A percentile compares a stretch with the other conserved stretches of the same genome.
phyloP scores from a whole-genome alignment of 1,140 invertebrate species.

The Harpegnathos saltator region DNA sequence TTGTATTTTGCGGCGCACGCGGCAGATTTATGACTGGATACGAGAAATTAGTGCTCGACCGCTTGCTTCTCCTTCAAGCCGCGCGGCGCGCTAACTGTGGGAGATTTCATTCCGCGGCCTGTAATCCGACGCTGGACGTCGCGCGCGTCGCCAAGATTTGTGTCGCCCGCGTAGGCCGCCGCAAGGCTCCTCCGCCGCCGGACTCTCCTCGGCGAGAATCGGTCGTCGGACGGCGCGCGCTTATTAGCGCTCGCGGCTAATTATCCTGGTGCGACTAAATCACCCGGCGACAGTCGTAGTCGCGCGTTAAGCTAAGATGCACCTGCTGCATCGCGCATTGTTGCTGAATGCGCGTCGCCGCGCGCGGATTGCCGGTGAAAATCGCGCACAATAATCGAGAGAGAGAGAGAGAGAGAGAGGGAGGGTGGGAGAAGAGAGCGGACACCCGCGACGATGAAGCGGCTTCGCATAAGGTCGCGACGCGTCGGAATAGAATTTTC shows the following conservation, averaged over 20 bases:
- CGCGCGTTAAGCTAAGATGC: background rate
- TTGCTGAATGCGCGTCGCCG: background rate
- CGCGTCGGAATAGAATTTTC: slow-evolving; percentile 15
- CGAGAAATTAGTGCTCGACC: slow-evolving; percentile 11
- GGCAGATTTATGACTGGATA: background rate
- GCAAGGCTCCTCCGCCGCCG: too few species aligned
- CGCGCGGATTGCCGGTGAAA: slow-evolving; percentile 27
- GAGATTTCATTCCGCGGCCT: slow-evolving; percentile 17
- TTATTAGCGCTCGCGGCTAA: slow-evolving; percentile 39
- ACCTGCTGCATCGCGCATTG: slow-evolving; percentile 36
- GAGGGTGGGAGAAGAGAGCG: too few species aligned
- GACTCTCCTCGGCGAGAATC: background rate
- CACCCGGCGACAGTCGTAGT: slow-evolving; percentile 35
- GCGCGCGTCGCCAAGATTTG: background rate
- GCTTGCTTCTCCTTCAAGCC: too few species aligned
- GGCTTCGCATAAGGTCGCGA: too few species aligned
- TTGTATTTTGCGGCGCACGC: slow-evolving; percentile 13
- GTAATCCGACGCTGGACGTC: background rate
- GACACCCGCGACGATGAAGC: slow-evolving; percentile 3
- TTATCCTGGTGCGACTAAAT: slow-evolving; percentile 39
- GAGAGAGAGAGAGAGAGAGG: too few species aligned
- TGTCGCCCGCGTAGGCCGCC: background rate
- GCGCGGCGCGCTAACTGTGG: background rate
- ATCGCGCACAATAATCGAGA: slow-evolving; percentile 19
- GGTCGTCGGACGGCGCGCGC: background rate